A percentile compares a stretch with the other conserved stretches of the same genome.
phyloP scores from a whole-genome alignment of 2,888 invertebrate species.

The Platycnemis pennipes region DNA sequence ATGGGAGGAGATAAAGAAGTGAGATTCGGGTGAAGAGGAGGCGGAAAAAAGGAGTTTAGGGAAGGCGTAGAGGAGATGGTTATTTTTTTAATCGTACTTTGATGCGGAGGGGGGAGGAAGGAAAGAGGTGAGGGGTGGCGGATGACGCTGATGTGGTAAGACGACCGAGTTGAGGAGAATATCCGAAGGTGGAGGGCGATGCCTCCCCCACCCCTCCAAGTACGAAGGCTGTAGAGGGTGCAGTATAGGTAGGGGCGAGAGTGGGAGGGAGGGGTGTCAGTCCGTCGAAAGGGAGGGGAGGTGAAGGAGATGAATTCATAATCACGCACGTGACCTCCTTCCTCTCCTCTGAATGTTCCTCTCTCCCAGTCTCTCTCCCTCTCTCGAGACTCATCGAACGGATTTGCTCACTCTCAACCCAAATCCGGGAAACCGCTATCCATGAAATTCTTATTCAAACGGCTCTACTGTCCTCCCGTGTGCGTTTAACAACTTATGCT shows the following conservation, averaged over 20 bases:
- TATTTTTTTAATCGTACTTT: constrained; percentile 21
- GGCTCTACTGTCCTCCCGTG: not conserved
- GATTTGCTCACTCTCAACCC: not conserved
- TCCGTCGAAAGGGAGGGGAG: not conserved
- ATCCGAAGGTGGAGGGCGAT: too few relatives aligned
- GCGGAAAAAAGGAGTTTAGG: too few relatives aligned
- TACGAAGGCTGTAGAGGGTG: too few relatives aligned
- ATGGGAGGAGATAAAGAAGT: constrained; percentile 38
- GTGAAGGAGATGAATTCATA: constrained; percentile 56
- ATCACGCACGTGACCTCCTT: constrained; percentile 60
- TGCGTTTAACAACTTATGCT: not conserved
- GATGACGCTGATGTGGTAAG: not conserved
- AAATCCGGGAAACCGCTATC: constrained; percentile 23
- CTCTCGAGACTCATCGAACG: not conserved
- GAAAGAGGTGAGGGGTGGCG: not conserved
- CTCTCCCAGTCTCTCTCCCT: not conserved
- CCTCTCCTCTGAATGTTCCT: not conserved
- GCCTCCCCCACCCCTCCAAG: not conserved
- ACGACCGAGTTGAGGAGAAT: not conserved
- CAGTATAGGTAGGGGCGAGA: too few relatives aligned
- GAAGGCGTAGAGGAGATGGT: not conserved
- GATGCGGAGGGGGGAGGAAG: not conserved
- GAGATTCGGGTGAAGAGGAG: not conserved
- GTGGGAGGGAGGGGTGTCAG: not conserved
- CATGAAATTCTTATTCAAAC: constrained; percentile 23